These are phyloP conservation scores for Napeogenes sylphis DNA, from an alignment of 2,888 invertebrate species.

Conservation along the genomic window DNA sequence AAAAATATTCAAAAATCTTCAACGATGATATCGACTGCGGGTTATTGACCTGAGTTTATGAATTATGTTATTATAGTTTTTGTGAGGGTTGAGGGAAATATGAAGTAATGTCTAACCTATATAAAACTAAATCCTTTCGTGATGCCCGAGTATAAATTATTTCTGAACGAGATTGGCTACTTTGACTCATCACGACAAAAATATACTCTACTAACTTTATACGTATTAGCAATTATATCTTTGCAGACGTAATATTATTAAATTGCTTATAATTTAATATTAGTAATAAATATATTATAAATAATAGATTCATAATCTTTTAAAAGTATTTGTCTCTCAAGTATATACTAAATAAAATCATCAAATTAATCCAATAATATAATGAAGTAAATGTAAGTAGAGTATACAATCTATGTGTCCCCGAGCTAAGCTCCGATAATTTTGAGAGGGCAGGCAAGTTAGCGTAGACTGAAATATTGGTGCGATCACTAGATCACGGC, in stretches of 20 bases:
- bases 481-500: slow-evolving; percentile 57
- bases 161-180: slow-evolving; percentile 69
- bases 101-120: slow-evolving; percentile 57
- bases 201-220: slow-evolving; percentile 44
- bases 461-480: slow-evolving; percentile 65
- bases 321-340: neutral
- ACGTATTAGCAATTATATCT: neutral
- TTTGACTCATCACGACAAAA: slow-evolving; percentile 37
- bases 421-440: slow-evolving; percentile 58
- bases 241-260: too few species aligned
- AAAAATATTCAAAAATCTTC: slow-evolving; percentile 8
- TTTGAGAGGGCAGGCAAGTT: slow-evolving; percentile 62
- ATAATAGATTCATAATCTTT: neutral
- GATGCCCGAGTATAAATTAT: slow-evolving; percentile 72
- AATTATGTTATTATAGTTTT: slow-evolving; percentile 7
- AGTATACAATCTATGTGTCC: slow-evolving; percentile 37
- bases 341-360: neutral
- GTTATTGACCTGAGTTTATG: slow-evolving; percentile 7
- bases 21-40: neutral
- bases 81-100: slow-evolving; percentile 46
- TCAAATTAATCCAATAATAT: neutral
- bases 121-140: slow-evolving; percentile 63
- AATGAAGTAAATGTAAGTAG: slow-evolving; percentile 32
- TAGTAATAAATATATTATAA: neutral
- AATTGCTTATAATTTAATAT: too few species aligned